Conservation (phyloP, 2,113 vertebrate genomes). For the Lipotes vexillifer region DNA sequence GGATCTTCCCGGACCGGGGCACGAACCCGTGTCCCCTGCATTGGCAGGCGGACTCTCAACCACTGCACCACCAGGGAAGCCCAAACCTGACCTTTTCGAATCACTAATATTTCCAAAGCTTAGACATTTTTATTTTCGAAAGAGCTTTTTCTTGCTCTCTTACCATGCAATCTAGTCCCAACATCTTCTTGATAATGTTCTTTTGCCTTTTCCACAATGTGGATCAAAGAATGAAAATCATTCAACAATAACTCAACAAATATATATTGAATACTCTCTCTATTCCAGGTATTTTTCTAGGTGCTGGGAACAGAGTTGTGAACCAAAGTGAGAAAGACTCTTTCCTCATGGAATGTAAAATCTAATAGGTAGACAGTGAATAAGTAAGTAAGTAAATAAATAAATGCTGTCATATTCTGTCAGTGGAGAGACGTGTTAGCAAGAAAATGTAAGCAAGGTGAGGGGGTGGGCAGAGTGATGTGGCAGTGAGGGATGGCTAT, state of each 20-base stretch:
- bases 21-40: too few relatives aligned
- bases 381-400: background rate
- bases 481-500: background rate
- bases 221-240: background rate
- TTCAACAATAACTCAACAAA: background rate
- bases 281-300: background rate
- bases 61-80: too few relatives aligned
- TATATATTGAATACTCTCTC: background rate
- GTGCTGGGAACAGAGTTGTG: background rate
- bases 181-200: background rate
- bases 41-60: too few relatives aligned
- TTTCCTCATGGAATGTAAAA: background rate
- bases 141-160: background rate
- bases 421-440: background rate
- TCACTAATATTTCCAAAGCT: background rate
- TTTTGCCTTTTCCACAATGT: background rate
- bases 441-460: background rate
- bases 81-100: background rate
- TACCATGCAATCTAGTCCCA: background rate
- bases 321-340: background rate
- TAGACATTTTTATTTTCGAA: background rate
- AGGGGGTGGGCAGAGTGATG: background rate
- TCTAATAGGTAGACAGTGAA: background rate
- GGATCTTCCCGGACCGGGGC: too few relatives aligned
- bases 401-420: background rate